Percentiles rank a stretch among this genome's conserved stretches.
Evolutionary conservation across 2,113 vertebrate genomes (phyloP).

Genomic region (Mystacornis crossleyi): DNA sequence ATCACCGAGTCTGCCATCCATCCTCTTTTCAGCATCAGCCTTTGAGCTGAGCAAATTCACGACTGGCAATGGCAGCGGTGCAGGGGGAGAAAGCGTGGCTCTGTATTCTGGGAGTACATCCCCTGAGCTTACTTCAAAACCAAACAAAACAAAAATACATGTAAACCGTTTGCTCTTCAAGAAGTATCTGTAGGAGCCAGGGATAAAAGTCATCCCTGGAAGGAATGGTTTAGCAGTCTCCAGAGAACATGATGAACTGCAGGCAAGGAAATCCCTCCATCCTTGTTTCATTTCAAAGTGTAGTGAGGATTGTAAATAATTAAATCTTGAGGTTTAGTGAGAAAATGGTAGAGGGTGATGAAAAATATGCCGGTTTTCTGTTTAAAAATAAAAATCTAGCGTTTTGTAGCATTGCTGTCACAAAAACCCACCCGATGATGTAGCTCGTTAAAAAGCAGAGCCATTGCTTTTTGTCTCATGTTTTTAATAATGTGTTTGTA

Average conservation of each 20-base stretch:
- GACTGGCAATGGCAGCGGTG: background rate
- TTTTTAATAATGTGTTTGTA: background rate
- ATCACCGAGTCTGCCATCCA: background rate
- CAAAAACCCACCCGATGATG: background rate
- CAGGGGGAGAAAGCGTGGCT: background rate
- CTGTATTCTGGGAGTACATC: background rate
- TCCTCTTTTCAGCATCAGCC: background rate
- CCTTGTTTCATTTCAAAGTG: slow-evolving; percentile 59
- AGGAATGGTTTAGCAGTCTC: slow-evolving; percentile 56
- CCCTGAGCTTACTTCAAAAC: slow-evolving; percentile 51
- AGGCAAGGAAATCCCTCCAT: slow-evolving; percentile 63
- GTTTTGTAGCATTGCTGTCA: background rate
- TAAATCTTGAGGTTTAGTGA: slow-evolving; percentile 46
- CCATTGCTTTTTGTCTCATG: background rate
- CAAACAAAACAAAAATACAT: slow-evolving; percentile 47
- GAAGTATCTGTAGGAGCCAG: slow-evolving; percentile 49
- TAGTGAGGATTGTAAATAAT: slow-evolving; percentile 56
- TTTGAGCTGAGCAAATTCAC: slow-evolving; percentile 11
- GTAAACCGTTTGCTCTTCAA: slow-evolving; percentile 56
- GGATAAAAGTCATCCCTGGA: slow-evolving; percentile 61
- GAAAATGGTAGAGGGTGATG: background rate
- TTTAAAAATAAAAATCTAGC: background rate
- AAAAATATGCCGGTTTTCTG: background rate
- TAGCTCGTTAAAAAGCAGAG: slow-evolving; percentile 7
- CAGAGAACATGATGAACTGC: slow-evolving; percentile 51